These are phyloP conservation scores for Tupiocoris notatus DNA, from an alignment of 2,888 invertebrate genomes.

Conservation along the genomic window DNA sequence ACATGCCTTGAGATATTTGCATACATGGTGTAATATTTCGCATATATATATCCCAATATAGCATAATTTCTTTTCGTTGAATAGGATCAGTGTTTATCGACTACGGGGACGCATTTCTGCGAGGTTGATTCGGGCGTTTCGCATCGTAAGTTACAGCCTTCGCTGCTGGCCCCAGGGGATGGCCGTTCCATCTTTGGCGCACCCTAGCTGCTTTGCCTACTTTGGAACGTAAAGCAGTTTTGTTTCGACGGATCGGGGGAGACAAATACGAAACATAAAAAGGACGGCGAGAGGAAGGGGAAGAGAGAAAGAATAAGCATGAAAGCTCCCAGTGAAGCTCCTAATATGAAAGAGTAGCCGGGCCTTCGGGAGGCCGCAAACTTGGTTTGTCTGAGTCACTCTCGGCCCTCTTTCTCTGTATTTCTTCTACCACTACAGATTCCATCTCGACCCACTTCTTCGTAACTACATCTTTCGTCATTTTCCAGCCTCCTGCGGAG, in stretches of 20 bases:
- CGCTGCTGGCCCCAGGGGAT: background rate
- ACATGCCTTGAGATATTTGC: no score
- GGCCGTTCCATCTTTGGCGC: background rate
- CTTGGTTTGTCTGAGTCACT: constrained; percentile 17
- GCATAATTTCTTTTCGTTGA: background rate
- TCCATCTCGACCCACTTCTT: background rate
- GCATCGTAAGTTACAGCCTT: background rate
- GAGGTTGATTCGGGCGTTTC: background rate
- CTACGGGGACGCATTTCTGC: background rate
- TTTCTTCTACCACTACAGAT: background rate
- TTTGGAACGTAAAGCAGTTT: background rate
- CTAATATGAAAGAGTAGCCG: constrained; percentile 36
- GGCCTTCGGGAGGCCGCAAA: constrained; percentile 22
- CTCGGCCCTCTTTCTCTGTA: background rate
- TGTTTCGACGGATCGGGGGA: background rate
- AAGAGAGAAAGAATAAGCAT: constrained; percentile 4
- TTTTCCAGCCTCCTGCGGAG: background rate
- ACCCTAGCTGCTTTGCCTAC: background rate
- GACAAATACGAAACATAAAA: background rate
- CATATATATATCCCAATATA: no score
- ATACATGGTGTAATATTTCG: no score
- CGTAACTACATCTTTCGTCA: background rate
- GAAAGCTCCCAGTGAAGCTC: constrained; percentile 22
- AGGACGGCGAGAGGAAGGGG: background rate
- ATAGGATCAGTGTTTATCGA: background rate